Evolutionary conservation across 2,888 invertebrate species (phyloP).

Genomic region (Ypsolopha scabrella): DNA sequence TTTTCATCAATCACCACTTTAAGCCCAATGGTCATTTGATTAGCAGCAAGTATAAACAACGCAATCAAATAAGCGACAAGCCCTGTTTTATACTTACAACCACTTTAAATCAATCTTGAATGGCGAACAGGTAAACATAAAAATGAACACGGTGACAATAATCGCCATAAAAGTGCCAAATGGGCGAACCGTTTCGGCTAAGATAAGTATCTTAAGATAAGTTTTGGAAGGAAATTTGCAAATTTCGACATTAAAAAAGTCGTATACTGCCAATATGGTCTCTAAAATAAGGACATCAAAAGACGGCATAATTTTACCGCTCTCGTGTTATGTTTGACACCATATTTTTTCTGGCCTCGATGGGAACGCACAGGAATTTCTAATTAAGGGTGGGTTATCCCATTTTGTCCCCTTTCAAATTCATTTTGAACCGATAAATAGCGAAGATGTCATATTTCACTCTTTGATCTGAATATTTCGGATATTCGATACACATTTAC

Average conservation of each 20-base stretch:
- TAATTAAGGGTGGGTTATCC: no score
- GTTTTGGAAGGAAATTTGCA: constrained; percentile 54
- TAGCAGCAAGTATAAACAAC: constrained; percentile 32
- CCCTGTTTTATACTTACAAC: constrained; percentile 49
- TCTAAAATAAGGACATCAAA: no score
- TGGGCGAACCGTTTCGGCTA: neutral
- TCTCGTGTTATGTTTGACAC: no score
- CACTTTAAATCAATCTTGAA: constrained; percentile 43
- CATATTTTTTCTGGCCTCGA: no score
- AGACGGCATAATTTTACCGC: no score
- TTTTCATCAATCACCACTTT: no score
- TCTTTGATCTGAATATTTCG: no score
- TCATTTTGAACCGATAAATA: no score
- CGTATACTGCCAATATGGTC: constrained; percentile 40
- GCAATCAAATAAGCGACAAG: constrained; percentile 40
- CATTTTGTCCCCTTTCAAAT: no score
- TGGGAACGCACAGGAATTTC: no score
- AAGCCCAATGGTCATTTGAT: constrained; percentile 9
- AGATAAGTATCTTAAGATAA: constrained; percentile 53
- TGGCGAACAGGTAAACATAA: constrained; percentile 43
- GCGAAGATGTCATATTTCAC: no score
- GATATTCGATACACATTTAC: no score
- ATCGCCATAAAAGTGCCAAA: constrained; percentile 9
- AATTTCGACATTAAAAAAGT: constrained; percentile 44
- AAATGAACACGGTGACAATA: constrained; percentile 36